Evolutionary conservation across 64 coral and sea anemone genomes (phyloP), one percentile per base, ranked within the genome.

Genomic region (Dendrophyllia cribrosa): DNA sequence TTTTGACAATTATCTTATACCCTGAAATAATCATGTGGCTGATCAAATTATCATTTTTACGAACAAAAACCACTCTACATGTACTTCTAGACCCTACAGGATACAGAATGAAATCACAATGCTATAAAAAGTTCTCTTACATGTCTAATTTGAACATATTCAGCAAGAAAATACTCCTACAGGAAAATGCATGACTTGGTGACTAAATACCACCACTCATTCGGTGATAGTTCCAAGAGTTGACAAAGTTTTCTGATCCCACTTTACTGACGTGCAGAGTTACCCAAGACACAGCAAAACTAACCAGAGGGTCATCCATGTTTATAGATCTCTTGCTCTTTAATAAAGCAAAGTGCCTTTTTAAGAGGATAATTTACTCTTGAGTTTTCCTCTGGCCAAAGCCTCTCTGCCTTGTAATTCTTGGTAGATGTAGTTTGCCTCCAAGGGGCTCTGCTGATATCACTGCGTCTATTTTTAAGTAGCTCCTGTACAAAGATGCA

Each of bases 211-310:
- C 53, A 60, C 21, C 78, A 61, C 55, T 44, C 58, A 90, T 90
- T 62, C 88, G 74, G 25, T 81, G 88, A 90, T 90, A 22, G 76
- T 90, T 90, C 88, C 88, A 90, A 51, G 88, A 90, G 50, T 90
- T 90, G 2, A 90, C 76, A 69, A 90, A 72, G 24, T 90, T 90
- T 20, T 82, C 53, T 70, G 88, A 72, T 44, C 71, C 74, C 44
- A 77, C 76, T 65, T 81, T 74, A 51, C 76, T 66, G 20, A 90
- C 88, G 79, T 81, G 75, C 48, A 90, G 49, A 19, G 74, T 74
- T 16, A 90, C 46, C 88, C 76, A 90, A 2, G 75, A 81, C 7
- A 90, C 49, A 69, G 61, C 65, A 58, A 90, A 90, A 7, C 43
- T 68, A 12, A 64, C 69, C 20, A 77, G 7, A 5, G 88, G 88